These are phyloP conservation scores for Gymnobelideus leadbeateri DNA, from an alignment of 2,113 vertebrate genomes.

Conservation along the genomic window DNA sequence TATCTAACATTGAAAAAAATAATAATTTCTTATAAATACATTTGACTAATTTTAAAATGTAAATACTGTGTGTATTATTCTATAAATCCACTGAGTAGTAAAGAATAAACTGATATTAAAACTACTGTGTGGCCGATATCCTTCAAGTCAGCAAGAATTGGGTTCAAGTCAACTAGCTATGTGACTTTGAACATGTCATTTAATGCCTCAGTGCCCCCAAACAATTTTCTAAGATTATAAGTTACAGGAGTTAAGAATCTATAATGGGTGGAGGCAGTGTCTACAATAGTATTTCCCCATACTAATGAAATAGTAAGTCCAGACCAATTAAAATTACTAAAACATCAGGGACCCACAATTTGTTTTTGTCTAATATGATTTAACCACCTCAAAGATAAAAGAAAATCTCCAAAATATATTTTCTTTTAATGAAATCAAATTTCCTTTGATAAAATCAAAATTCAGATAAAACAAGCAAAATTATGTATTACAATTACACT, in stretches of 20 bases:
- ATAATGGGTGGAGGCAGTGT: background rate
- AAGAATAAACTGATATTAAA: background rate
- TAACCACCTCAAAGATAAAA: background rate
- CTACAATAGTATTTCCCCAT: background rate
- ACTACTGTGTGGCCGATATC: background rate
- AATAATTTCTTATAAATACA: background rate
- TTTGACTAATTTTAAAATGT: background rate
- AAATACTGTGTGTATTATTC: background rate
- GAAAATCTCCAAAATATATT: background rate
- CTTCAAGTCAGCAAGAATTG: background rate
- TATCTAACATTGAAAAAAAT: background rate
- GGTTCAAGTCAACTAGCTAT: background rate
- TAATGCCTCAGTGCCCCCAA: background rate
- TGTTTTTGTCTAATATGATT: constrained; percentile 1
- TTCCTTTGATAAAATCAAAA: background rate
- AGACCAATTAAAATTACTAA: background rate
- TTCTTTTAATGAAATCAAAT: constrained; percentile 1
- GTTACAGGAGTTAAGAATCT: background rate
- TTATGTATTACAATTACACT: background rate
- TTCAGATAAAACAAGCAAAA: constrained; percentile 47
- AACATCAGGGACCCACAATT: background rate
- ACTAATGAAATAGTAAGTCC: background rate
- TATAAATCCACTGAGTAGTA: background rate
- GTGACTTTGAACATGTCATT: background rate
- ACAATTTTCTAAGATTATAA: background rate